Evolutionary conservation across 1,140 invertebrate genomes (phyloP).

Genomic region (Laupala kohalensis): DNA sequence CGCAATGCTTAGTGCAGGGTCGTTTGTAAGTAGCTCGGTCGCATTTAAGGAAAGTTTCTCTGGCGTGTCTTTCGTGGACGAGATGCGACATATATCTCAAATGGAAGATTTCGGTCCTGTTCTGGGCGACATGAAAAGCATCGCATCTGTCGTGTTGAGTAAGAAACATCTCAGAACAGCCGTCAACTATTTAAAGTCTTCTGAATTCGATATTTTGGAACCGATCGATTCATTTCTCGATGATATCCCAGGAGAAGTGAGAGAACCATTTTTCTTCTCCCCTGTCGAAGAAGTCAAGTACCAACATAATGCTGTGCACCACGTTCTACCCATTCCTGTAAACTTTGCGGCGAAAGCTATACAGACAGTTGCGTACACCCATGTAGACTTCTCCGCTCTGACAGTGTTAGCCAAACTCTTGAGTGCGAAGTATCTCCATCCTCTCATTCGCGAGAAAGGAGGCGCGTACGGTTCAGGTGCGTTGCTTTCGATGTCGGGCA

Average conservation of each 20-base stretch:
- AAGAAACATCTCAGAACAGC: constrained; percentile 49
- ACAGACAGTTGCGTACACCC: constrained; percentile 58
- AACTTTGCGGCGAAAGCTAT: constrained; percentile 74
- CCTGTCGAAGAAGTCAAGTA: background rate
- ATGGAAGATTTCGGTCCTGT: constrained; percentile 45
- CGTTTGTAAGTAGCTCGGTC: constrained; percentile 53
- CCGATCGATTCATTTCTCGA: constrained; percentile 30
- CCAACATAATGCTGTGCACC: constrained; percentile 45
- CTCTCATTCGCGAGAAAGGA: constrained; percentile 77
- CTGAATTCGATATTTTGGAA: constrained; percentile 31
- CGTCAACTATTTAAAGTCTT: constrained; percentile 47
- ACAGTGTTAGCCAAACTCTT: constrained; percentile 61
- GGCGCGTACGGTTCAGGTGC: constrained; percentile 85
- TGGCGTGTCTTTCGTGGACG: constrained; percentile 64
- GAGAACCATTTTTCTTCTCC: constrained; percentile 13
- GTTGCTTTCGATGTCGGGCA: constrained; percentile 47
- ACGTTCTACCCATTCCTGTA: constrained; percentile 73
- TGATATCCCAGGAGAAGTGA: constrained; percentile 7
- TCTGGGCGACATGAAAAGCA: constrained; percentile 46
- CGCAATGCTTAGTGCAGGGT: constrained; percentile 65
- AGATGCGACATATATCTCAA: constrained; percentile 64
- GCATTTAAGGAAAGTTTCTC: constrained; percentile 47
- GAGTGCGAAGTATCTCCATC: constrained; percentile 67
- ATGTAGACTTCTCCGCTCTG: constrained; percentile 64
- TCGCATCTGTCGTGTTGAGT: constrained; percentile 48